Evolutionary conservation across 2,113 vertebrate species (phyloP).

Genomic region (Hyperopisus bebe): DNA sequence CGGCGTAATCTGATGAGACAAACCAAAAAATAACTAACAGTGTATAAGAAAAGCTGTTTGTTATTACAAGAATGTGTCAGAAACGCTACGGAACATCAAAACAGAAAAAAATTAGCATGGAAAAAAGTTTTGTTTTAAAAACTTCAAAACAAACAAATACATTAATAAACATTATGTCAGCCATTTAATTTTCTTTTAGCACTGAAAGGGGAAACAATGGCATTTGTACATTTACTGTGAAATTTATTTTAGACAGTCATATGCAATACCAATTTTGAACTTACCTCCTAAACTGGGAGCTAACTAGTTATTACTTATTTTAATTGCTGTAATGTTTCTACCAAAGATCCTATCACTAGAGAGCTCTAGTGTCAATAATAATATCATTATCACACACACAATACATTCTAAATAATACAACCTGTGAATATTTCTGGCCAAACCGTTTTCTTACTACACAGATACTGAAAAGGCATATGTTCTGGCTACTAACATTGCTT

Average conservation of each 20-base stretch:
- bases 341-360: not conserved
- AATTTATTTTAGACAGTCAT: not conserved
- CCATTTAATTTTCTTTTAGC: not conserved
- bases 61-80: not conserved
- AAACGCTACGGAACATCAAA: not conserved
- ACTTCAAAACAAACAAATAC: not conserved
- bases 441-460: not conserved
- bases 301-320: not conserved
- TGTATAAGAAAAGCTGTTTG: not conserved
- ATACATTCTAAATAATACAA: not conserved
- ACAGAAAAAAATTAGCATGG: not conserved
- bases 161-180: not conserved
- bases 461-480: not conserved
- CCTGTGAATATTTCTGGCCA: not conserved
- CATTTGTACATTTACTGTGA: not conserved
- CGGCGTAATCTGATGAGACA: conserved; percentile 75
- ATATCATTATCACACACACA: not conserved
- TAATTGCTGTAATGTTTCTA: not conserved
- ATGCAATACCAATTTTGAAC: not conserved
- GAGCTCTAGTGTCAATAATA: not conserved
- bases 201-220: not conserved
- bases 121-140: not conserved
- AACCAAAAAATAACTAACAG: not conserved
- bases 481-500: not conserved
- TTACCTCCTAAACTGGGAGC: not conserved